Conservation (phyloP, 2,888 invertebrate species). For the Harmothoe impar region DNA sequence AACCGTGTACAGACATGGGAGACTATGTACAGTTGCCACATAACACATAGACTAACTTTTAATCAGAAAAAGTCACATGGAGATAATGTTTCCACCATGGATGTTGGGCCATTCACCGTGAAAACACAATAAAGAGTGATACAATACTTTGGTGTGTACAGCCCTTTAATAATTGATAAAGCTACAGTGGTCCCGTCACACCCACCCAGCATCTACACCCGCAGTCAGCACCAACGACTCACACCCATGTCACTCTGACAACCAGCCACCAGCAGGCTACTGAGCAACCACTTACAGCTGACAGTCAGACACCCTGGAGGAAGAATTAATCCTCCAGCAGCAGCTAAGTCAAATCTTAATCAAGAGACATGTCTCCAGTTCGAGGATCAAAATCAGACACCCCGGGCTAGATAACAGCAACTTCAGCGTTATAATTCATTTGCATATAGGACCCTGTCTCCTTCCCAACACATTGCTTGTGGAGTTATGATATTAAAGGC, state of each 20-base stretch:
- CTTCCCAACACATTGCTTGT: background rate
- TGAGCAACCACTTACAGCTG: background rate
- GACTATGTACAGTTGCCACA: too few species aligned
- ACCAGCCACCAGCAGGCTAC: background rate
- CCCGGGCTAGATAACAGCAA: background rate
- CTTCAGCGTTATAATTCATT: background rate
- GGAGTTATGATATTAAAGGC: background rate
- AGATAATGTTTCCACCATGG: too few species aligned
- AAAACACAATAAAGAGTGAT: background rate
- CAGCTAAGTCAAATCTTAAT: background rate
- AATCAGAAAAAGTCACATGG: too few species aligned
- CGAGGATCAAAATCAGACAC: background rate
- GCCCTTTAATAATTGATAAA: slow-evolving; percentile 22
- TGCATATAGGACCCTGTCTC: background rate
- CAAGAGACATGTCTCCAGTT: background rate
- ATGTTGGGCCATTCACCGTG: too few species aligned
- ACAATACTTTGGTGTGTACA: slow-evolving; percentile 1
- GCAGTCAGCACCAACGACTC: background rate
- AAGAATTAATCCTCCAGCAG: background rate
- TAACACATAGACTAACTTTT: too few species aligned
- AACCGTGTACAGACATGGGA: too few species aligned
- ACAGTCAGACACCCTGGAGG: background rate
- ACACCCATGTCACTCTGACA: background rate
- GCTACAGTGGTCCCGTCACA: background rate
- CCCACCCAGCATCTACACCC: background rate